Percentiles rank a stretch among this genome's conserved stretches.
phyloP scores from a whole-genome alignment of 2,113 vertebrate genomes.

The Rhinoderma darwinii region DNA sequence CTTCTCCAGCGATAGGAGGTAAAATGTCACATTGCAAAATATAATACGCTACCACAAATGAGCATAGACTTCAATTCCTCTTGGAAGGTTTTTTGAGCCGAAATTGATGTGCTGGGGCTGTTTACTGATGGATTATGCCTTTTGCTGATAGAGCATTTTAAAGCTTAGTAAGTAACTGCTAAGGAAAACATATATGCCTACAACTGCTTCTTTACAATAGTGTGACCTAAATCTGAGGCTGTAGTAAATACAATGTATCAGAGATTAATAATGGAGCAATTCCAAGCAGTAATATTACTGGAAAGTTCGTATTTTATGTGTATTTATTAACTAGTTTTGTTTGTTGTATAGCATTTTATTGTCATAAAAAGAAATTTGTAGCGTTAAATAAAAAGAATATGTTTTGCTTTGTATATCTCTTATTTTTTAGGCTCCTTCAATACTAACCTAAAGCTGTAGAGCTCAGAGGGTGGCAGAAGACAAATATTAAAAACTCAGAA shows the following conservation, averaged over 20 bases:
- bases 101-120: background rate
- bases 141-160: constrained; percentile 19
- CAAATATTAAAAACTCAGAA: no score
- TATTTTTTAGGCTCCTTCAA: background rate
- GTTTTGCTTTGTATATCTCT: background rate
- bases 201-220: background rate
- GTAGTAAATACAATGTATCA: background rate
- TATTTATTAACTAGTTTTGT: background rate
- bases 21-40: background rate
- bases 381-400: background rate
- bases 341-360: background rate
- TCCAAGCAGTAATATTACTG: background rate
- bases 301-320: background rate
- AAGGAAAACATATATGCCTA: background rate
- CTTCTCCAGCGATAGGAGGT: background rate
- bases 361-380: constrained; percentile 3
- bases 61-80: no score
- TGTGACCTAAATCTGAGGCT: constrained; percentile 24
- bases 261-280: background rate
- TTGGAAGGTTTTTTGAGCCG: constrained; percentile 3
- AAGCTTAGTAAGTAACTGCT: constrained; percentile 13
- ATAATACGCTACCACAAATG: background rate
- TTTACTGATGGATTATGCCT: constrained; percentile 18
- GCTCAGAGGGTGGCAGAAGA: background rate
- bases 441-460: background rate